Base-by-base conservation (phyloP, 2,113 vertebrate species). In the Macrotus californicus region DNA sequence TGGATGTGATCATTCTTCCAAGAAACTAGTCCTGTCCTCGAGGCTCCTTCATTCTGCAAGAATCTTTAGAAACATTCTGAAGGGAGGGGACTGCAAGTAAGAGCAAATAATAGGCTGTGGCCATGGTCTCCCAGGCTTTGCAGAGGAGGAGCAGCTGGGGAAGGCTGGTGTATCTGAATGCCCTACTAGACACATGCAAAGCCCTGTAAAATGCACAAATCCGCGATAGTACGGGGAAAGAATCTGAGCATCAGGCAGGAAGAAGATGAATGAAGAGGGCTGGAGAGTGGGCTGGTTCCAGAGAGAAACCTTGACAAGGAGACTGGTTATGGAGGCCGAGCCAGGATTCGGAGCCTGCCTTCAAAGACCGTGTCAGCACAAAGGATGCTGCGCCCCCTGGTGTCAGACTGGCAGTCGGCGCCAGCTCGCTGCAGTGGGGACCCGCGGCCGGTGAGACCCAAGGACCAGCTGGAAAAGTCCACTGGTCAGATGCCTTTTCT, bases 311-410 rank as follows among this genome's bases (percentile, higher is more conserved):
- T 21, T 88, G 89, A 75, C 86, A 90, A 94, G 72, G 76, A 89
- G 43, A 64, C 61, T 14, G 26, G 61, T 86, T 67, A 56, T 26
- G n/a, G 94, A 92, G 95, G 84, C 95, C 76, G 76, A 86, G 96
- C 79, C 85, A 72, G 67, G 52, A 83, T 96, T 80, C 95, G 61
- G 50, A 88, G 87, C 41, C 81, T 50, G 84, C 46, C 24, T 87
- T 94, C 86, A 31, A 31, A 22, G 52, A 59, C 59, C 13, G 77
- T 50, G 50, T 84, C 94, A 97, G 97, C 91, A 96, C 95, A 96
- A 97, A 97, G 97, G 97, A 87, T 70, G 56, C 92, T 94, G 96
- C 98, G 97, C 97, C 98, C 97, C 93, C 97, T 97, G 87, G 96
- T 96, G 96, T 89, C 84, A 67, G 41, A 76, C 69, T 72, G 43